Conservation (phyloP, 2,113 vertebrate species). For the Cricetomys ansorgei region DNA sequence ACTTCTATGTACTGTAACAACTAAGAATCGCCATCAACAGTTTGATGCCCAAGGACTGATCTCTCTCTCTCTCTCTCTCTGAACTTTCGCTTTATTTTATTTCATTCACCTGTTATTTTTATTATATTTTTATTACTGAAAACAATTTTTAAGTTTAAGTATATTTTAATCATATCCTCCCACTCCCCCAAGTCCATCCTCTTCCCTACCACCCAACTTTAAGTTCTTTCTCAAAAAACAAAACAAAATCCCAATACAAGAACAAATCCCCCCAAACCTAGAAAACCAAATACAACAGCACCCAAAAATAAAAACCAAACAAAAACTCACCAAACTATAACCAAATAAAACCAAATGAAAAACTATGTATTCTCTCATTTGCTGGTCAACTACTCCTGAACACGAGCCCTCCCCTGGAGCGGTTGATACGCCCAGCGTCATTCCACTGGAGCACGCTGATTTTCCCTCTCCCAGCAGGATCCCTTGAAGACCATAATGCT, state of each 20-base stretch:
- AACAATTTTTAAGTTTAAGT: neutral
- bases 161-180: neutral
- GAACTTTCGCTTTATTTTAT: neutral
- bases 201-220: neutral
- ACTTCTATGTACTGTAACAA: too few relatives aligned
- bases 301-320: neutral
- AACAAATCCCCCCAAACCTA: neutral
- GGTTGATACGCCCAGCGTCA: neutral
- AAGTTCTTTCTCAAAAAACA: neutral
- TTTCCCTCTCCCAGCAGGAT: too few relatives aligned
- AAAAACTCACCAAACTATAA: neutral
- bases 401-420: neutral
- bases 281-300: neutral
- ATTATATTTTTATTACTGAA: neutral
- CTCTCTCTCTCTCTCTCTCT: neutral
- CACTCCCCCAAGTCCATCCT: neutral
- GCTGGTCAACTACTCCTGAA: neutral
- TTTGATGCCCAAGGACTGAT: neutral
- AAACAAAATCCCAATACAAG: neutral
- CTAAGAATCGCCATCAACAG: neutral
- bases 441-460: neutral
- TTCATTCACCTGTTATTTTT: neutral
- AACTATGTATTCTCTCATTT: neutral
- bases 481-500: neutral
- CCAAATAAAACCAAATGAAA: neutral